Evolutionary conservation across 2,797 vertebrate species (phyloP).

Genomic region (Cynodonichthys magdalenae): DNA sequence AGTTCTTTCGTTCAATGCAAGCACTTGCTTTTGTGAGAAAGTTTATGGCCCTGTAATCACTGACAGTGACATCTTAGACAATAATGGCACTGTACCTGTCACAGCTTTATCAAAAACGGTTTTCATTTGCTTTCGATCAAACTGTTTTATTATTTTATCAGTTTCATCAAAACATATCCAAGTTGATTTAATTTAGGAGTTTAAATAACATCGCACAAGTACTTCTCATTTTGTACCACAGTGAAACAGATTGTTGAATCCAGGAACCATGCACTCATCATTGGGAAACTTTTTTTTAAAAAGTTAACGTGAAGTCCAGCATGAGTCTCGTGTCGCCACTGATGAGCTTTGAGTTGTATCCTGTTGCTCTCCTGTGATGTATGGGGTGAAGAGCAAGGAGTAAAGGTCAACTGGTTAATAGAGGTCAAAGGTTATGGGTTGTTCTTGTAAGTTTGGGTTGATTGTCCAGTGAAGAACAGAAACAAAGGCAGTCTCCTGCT

Average conservation of each 20-base stretch:
- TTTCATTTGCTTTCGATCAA: background rate
- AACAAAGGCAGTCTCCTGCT: conserved; percentile 60
- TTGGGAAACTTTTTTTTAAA: conserved; percentile 13
- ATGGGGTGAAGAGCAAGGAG: conserved; percentile 64
- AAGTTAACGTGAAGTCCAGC: conserved; percentile 45
- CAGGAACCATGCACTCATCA: background rate
- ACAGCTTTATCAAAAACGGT: conserved; percentile 22
- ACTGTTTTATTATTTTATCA: conserved; percentile 4
- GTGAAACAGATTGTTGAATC: conserved; percentile 10
- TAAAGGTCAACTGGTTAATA: conserved; percentile 55
- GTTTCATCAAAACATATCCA: background rate
- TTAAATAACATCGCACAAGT: background rate
- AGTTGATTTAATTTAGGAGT: background rate
- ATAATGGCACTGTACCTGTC: conserved; percentile 33
- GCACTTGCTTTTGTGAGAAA: conserved; percentile 49
- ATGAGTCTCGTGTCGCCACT: conserved; percentile 48
- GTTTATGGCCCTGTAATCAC: conserved; percentile 33
- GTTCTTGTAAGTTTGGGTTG: conserved; percentile 64
- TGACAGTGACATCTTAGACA: conserved; percentile 43
- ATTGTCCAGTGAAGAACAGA: conserved; percentile 52
- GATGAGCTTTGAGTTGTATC: conserved; percentile 54
- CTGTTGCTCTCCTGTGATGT: conserved; percentile 43
- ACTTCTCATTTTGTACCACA: background rate
- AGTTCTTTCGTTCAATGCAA: conserved; percentile 54
- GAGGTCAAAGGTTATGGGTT: conserved; percentile 62